Percentiles rank a stretch among this genome's conserved stretches.
phyloP scores from a whole-genome alignment of 2,113 vertebrate genomes.

The Sialia sialis region DNA sequence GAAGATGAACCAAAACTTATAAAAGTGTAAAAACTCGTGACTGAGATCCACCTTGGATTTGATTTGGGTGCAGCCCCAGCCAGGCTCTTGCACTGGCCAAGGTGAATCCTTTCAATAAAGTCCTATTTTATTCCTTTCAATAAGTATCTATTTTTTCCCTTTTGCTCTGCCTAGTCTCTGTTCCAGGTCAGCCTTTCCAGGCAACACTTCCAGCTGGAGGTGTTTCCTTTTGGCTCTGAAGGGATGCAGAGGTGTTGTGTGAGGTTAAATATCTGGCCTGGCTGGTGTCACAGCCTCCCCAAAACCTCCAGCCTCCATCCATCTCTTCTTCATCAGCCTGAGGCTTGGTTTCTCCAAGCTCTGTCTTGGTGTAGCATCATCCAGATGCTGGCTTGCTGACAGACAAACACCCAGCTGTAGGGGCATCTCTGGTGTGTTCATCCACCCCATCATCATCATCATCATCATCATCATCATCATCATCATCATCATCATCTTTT shows the following conservation, averaged over 20 bases:
- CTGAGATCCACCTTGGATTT: too few species aligned
- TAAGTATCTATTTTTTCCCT: too few species aligned
- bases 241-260: neutral
- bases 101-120: too few species aligned
- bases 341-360: neutral
- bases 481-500: neutral
- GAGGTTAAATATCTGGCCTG: neutral
- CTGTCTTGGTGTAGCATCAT: neutral
- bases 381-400: neutral
- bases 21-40: too few species aligned
- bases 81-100: too few species aligned
- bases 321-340: neutral
- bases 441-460: neutral
- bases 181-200: too few species aligned
- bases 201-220: neutral
- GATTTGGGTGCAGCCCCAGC: too few species aligned
- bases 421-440: neutral
- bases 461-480: neutral
- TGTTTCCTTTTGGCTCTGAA: neutral
- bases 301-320: neutral
- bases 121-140: too few species aligned
- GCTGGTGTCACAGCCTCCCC: rapidly evolving
- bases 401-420: neutral
- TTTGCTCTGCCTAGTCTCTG: too few species aligned
- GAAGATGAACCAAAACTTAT: too few species aligned